Base-by-base conservation (phyloP, 2,888 invertebrate species). In the Chrysolina americana region DNA sequence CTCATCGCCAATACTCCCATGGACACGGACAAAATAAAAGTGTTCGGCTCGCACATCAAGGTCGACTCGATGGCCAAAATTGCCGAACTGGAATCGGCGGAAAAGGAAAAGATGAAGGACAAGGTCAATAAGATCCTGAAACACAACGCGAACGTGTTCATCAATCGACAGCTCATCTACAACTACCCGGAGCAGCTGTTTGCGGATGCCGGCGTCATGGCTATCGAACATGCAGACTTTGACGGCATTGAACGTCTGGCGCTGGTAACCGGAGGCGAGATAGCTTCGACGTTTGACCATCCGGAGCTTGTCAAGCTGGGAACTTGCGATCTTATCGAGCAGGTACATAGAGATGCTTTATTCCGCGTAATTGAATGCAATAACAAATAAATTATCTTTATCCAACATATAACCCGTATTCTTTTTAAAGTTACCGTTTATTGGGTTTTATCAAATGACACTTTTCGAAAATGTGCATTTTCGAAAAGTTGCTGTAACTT, bases 141-240 rank as follows among this genome's bases (percentile, higher is more conserved):
- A 79, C 98, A 99, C 88, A 95, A 96, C 81, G 95, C 96, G 89
- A 99, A 96, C 89, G 99, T 99, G 0, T 99, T 99, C 87, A 98
- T 99, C 86, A 99, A 99, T 89, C 94, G 96, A 92, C 99, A 99
- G 89, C 90, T 99, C 80, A 99, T 99, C 88, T 99, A 99, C 91
- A 99, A 99, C 89, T 99, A 99, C 88, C 99, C 99, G 0, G 99
- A 99, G 88, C 99, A 99, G 89, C 89, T 99, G 82, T 99, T 99
- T 88, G 98, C 99, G 50, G 99, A 99, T 89, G 96, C 97, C 62
- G 96, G 96, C 65, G 93, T 99, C 10, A 99, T 99, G 99, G 98
- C 99, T 0, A 99, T 99, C 82, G 99, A 99, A 86, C 99, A 99
- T 87, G 99, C 99, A 3, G 99, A 99, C 88, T 99, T 99, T 87